phyloP scores from a whole-genome alignment of 2,113 vertebrate species.

The Otis tarda region DNA sequence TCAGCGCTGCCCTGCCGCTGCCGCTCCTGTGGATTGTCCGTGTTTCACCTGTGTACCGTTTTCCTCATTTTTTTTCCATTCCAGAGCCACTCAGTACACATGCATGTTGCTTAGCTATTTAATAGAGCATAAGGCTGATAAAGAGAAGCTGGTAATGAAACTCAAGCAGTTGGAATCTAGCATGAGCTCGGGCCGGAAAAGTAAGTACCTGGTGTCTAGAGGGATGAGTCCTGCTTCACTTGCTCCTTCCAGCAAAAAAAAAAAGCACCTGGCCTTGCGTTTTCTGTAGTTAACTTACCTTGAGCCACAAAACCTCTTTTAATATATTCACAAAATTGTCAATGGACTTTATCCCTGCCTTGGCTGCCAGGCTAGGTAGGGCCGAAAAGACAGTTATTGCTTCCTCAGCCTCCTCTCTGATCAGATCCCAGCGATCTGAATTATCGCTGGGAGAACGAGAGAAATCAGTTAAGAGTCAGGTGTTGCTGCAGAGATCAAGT shows the following conservation, averaged over 20 bases:
- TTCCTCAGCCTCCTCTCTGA: background rate
- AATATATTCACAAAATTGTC: background rate
- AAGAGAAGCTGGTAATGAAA: conserved; percentile 80
- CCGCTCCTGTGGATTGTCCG: background rate
- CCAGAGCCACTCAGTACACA: conserved; percentile 91
- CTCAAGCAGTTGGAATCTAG: conserved; percentile 87
- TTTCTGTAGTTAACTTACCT: background rate
- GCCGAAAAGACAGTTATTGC: background rate
- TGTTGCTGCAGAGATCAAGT: background rate
- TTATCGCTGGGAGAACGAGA: background rate
- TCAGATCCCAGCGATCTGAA: background rate
- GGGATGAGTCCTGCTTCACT: background rate
- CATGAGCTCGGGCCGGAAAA: conserved; percentile 91
- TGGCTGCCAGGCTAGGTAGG: background rate
- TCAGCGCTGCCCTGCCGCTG: background rate
- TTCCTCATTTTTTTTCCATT: conserved; percentile 69
- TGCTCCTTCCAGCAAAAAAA: background rate
- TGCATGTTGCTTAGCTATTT: conserved; percentile 88
- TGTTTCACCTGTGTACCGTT: conserved; percentile 40
- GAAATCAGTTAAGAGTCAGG: background rate
- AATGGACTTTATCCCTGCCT: background rate
- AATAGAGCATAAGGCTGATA: conserved; percentile 79
- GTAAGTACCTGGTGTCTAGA: conserved; percentile 81
- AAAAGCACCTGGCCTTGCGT: background rate
- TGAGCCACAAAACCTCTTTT: background rate